Base-by-base conservation (phyloP, 2,113 vertebrate species). In the Ivindomyrus marchei region DNA sequence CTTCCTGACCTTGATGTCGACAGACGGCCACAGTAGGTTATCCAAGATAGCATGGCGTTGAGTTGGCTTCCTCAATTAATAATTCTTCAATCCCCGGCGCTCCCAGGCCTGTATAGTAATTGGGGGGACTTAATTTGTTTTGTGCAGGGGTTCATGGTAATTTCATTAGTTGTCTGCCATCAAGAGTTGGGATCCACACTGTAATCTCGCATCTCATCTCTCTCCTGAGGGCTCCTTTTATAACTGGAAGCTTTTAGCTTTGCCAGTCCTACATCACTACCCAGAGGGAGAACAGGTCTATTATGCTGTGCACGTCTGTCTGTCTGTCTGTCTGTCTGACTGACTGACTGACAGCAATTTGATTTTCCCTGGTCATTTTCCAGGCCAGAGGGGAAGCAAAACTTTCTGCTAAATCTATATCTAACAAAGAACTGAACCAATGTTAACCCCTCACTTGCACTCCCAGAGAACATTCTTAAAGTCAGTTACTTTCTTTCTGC, bases 141-240 rank as follows among this genome's bases (percentile, higher is more conserved):
- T 90, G 58, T 87, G 52, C 58, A 70, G 58, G 47, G 83, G 85
- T 74, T 87, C 85, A 90, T 87, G 46, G 56, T 90, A 90, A 87
- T 90, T 90, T 90, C 85, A 90, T 90, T 90, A 90, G 56, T 50
- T 87, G 84, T 70, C 53, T 90, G 52, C 83, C 85, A 90, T 87
- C 56, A 70, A 31, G 89, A 90, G 47, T 85, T 53, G 42, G 49
- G 46, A 74, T 90, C 56, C 89, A 87, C 56, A 17, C 45, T 27
- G 27, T 87, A 66, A 90, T 87, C 53, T 87, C 19, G 49, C 49
- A 42, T 58, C 42, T 87, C 62, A 90, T 87, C 85, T 21, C 39
- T 62, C 89, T 85, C 74, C 17, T 46, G 39, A 58, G 86, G 21
- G 66, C 36, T 53, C 47, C 58, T 88, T 77, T 80, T 45, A 21